Evolutionary conservation across 2,113 vertebrate species (phyloP).

Genomic region (Crypturellus undulatus): DNA sequence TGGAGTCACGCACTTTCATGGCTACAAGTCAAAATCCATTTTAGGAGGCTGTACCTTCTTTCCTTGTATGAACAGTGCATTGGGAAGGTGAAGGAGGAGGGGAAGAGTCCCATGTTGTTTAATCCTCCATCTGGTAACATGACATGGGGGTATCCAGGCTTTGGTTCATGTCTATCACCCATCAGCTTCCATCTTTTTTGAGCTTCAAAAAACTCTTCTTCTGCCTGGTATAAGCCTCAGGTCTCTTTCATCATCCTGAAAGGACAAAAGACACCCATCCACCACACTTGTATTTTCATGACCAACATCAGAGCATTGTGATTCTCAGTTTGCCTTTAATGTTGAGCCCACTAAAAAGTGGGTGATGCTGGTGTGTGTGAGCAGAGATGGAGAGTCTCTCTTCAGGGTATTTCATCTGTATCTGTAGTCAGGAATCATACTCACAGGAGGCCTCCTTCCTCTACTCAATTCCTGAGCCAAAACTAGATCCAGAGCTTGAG

Average conservation of each 20-base stretch:
- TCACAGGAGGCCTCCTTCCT: neutral
- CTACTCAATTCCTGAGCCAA: neutral
- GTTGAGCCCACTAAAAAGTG: neutral
- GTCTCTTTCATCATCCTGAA: neutral
- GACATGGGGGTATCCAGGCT: rapidly evolving
- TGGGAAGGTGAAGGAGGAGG: neutral
- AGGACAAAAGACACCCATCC: neutral
- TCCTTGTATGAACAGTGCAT: rapidly evolving
- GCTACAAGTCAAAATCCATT: neutral
- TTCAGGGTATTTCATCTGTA: neutral
- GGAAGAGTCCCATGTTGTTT: neutral
- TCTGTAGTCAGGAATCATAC: neutral
- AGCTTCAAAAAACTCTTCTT: neutral
- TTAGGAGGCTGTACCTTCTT: neutral
- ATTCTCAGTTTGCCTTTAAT: neutral
- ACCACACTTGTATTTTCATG: neutral
- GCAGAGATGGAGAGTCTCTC: neutral
- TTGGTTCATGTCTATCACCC: neutral
- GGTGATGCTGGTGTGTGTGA: neutral
- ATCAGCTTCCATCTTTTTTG: neutral
- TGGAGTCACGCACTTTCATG: neutral
- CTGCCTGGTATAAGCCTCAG: neutral
- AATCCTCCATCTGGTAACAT: rapidly evolving
- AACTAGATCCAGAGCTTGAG: neutral
- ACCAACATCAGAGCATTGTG: neutral